phyloP scores from a whole-genome alignment of 2,113 vertebrate genomes.

The Turdus rufiventris region DNA sequence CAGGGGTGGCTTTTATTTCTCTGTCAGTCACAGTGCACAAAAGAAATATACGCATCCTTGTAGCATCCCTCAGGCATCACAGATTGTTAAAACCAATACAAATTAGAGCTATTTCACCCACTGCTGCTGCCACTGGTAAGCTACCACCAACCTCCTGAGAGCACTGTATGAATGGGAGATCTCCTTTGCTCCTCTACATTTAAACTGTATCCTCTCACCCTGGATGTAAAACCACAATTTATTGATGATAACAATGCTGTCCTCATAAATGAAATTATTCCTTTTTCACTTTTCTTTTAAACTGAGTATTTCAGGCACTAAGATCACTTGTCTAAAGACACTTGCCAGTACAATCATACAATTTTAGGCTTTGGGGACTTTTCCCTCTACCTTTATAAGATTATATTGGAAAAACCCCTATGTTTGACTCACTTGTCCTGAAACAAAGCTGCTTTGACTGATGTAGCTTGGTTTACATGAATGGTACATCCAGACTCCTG shows the following conservation, averaged over 20 bases:
- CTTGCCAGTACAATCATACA: background rate
- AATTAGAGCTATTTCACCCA: background rate
- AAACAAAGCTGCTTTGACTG: background rate
- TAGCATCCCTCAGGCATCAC: background rate
- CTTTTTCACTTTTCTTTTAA: background rate
- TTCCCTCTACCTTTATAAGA: background rate
- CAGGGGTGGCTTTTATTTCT: constrained; percentile 1
- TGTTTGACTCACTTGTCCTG: background rate
- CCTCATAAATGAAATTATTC: background rate
- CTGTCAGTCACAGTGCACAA: background rate
- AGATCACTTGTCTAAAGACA: background rate
- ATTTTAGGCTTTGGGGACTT: background rate
- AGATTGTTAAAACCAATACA: background rate
- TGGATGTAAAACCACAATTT: background rate
- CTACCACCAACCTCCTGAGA: background rate
- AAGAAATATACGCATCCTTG: background rate
- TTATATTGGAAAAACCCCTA: background rate
- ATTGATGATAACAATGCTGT: background rate
- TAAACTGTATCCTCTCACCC: background rate
- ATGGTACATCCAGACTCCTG: background rate
- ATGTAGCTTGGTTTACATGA: background rate
- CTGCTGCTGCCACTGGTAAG: background rate
- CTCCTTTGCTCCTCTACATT: background rate
- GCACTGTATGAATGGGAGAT: fast-evolving
- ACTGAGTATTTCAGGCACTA: background rate